Percentiles rank a stretch among this genome's conserved stretches.
Evolutionary conservation across 2,113 vertebrate species (phyloP).

Genomic region (Girardinichthys multiradiatus): DNA sequence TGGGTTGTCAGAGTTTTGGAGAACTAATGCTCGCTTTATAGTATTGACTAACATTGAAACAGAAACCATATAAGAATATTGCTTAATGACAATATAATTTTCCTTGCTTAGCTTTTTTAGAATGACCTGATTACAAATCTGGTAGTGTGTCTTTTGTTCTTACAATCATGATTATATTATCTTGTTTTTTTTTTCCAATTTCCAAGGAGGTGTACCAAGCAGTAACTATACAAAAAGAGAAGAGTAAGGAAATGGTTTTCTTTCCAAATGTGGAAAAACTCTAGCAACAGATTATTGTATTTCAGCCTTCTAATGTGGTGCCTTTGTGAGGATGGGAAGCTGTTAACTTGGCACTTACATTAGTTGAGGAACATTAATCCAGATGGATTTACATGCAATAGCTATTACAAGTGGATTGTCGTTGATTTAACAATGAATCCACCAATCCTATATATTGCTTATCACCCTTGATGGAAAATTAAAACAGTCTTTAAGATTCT

Average conservation of each 20-base stretch:
- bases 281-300: constrained; percentile 50
- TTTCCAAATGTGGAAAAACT: constrained; percentile 23
- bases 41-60: too few relatives aligned
- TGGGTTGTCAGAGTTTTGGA: too few relatives aligned
- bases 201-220: constrained; percentile 20
- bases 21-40: too few relatives aligned
- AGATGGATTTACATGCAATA: constrained; percentile 62
- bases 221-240: constrained; percentile 21
- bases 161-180: neutral
- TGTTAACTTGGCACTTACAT: constrained; percentile 58
- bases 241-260: constrained; percentile 28
- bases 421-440: constrained; percentile 60
- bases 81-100: too few relatives aligned
- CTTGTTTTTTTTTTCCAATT: constrained; percentile 24
- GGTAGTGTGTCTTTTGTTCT: neutral
- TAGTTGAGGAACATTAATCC: constrained; percentile 71
- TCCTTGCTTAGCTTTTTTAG: too few relatives aligned
- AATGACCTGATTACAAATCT: too few relatives aligned
- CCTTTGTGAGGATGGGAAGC: constrained; percentile 32
- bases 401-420: constrained; percentile 49
- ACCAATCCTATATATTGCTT: constrained; percentile 37
- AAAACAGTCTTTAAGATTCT: constrained; percentile 17
- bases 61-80: too few relatives aligned
- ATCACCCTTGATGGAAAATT: constrained; percentile 52
- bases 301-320: constrained; percentile 27